A percentile compares a stretch with the other conserved stretches of the same genome.
phyloP scores from a whole-genome alignment of 2,797 vertebrate genomes.

The Chelonia mydas region DNA sequence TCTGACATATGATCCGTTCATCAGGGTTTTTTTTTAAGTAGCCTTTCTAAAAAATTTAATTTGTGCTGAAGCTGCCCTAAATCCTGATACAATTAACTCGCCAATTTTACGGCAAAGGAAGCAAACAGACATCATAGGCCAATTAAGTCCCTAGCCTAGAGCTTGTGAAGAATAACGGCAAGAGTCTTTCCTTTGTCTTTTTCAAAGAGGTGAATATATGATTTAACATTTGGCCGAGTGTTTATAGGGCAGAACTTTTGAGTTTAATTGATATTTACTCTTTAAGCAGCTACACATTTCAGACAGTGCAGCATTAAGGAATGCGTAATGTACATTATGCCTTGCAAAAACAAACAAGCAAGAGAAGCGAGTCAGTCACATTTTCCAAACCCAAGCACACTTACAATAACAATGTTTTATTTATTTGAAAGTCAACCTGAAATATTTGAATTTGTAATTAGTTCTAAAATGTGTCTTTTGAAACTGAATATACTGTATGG shows the following conservation, averaged over 20 bases:
- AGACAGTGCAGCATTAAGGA: slow-evolving; percentile 76
- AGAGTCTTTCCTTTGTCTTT: slow-evolving; percentile 69
- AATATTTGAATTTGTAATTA: slow-evolving; percentile 81
- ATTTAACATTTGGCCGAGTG: slow-evolving; percentile 71
- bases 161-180: slow-evolving; percentile 39
- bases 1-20: background rate
- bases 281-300: slow-evolving; percentile 83
- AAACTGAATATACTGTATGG: slow-evolving; percentile 43
- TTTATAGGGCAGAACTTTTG: slow-evolving; percentile 82
- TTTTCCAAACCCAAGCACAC: slow-evolving; percentile 80
- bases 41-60: background rate
- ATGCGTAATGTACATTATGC: slow-evolving; percentile 80
- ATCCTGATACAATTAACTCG: background rate
- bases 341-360: slow-evolving; percentile 88
- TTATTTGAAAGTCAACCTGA: slow-evolving; percentile 83
- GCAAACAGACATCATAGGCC: slow-evolving; percentile 4
- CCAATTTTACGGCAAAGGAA: background rate
- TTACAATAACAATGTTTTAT: slow-evolving; percentile 86
- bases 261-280: slow-evolving; percentile 88
- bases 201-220: slow-evolving; percentile 53
- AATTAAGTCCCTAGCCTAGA: slow-evolving; percentile 29
- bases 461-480: slow-evolving; percentile 53
- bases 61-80: background rate
- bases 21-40: background rate
- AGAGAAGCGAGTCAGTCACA: slow-evolving; percentile 81